A percentile compares a stretch with the other conserved stretches of the same genome.
phyloP scores from a whole-genome alignment of 2,888 invertebrate species.

The Cotesia congregata region DNA sequence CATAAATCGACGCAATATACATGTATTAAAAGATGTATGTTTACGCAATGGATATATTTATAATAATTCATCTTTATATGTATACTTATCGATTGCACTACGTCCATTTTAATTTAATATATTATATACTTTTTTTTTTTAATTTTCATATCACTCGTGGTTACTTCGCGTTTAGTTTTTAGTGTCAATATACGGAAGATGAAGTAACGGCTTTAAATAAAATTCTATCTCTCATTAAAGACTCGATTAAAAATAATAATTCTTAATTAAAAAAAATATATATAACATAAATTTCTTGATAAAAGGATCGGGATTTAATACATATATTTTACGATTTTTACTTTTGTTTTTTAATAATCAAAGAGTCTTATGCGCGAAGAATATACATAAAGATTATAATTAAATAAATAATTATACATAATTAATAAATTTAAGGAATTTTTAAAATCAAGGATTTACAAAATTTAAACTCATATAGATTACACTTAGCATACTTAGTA shows the following conservation, averaged over 20 bases:
- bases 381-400: slow-evolving; percentile 11
- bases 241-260: slow-evolving; percentile 3
- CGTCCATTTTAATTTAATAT: slow-evolving; percentile 47
- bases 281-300: background rate
- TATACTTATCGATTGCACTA: slow-evolving; percentile 55
- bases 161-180: slow-evolving; percentile 51
- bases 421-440: background rate
- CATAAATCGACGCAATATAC: slow-evolving; percentile 53
- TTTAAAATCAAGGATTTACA: slow-evolving; percentile 14
- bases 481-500: background rate
- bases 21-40: slow-evolving; percentile 50
- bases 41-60: slow-evolving; percentile 47
- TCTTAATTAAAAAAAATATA: background rate
- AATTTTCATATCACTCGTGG: slow-evolving; percentile 35
- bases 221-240: slow-evolving; percentile 24
- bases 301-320: slow-evolving; percentile 9
- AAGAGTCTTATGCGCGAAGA: background rate
- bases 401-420: slow-evolving; percentile 1
- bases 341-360: background rate
- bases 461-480: slow-evolving; percentile 13
- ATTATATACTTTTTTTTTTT: slow-evolving; percentile 51
- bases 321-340: background rate
- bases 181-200: slow-evolving; percentile 55
- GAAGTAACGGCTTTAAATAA: slow-evolving; percentile 51
- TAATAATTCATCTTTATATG: slow-evolving; percentile 42